Base-by-base conservation (phyloP, 2,888 invertebrate species). In the Mechanitis mazaeus region DNA sequence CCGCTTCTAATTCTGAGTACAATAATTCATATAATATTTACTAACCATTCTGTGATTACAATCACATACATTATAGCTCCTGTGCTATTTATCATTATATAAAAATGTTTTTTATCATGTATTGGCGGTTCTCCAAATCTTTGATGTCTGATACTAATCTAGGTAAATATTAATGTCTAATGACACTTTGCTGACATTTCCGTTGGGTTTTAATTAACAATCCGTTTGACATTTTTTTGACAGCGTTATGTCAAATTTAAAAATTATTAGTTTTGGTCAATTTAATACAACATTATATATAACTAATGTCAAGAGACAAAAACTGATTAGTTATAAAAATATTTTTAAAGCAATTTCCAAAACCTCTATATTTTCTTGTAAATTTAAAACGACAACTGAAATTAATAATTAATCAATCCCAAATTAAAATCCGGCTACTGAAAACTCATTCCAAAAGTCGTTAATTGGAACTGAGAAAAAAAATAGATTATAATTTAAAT, bases 111-210 rank as follows among this genome's bases (percentile, higher is more conserved):
- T 20, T 53, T 66, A 55, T 59, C 59, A 65, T 60, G 59, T 54
- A 53, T 56, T 67, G 67, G 67, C 63, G 7, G 3, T 3, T 31
- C 2, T 61, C 66, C 67, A 68, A 61, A 2, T 53, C 62, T 68
- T 68, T 68, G 67, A 68, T 66, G 66, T 66, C 47, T 54, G 54
- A 62, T 64, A 63, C 60, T 63, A 64, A 68, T 68, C 64, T 64
- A 67, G 63, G 58, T 61, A 61, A 65, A 64, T 67, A 64, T 64
- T 64, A 62, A 64, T 55, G 56, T 58, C 62, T 53, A 57, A 58
- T 54, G 66, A 61, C 61, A 57, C 61, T 65, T 65, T 66, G 62
- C 62, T 57, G 68, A 66, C 66, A 55, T 54, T 47, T 38, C 60
- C 64, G 64, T 61, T 60, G 35, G 35, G 28, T 11, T n/a, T 47